Evolutionary conservation across 1,140 invertebrate species (phyloP).

Genomic region (Nasonia giraulti): DNA sequence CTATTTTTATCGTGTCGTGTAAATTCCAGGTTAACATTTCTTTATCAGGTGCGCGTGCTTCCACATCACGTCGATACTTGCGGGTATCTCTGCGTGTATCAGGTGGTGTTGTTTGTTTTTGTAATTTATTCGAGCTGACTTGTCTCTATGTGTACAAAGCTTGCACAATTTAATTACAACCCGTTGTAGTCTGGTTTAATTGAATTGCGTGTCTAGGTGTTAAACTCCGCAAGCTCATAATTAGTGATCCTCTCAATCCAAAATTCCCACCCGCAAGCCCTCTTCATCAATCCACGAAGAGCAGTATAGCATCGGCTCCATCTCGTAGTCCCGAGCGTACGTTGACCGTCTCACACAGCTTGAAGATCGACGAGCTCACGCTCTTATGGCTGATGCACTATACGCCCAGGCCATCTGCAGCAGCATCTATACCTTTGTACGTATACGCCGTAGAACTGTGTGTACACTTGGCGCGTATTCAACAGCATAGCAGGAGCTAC

Average conservation of each 20-base stretch:
- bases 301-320: background rate
- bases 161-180: no score
- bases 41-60: background rate
- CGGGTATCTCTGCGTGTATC: no score
- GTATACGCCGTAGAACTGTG: background rate
- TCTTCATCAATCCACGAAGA: background rate
- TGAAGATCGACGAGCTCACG: background rate
- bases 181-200: no score
- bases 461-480: background rate
- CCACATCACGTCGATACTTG: no score
- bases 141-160: no score
- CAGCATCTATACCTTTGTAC: background rate
- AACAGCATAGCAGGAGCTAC: background rate
- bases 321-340: background rate
- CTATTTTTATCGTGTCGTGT: background rate
- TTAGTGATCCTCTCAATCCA: background rate
- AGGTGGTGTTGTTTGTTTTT: background rate
- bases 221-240: background rate
- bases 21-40: background rate
- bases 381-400: background rate
- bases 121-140: background rate
- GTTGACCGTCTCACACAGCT: background rate
- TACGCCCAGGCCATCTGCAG: background rate
- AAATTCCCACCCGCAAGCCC: background rate
- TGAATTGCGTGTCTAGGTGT: no score